phyloP scores from a whole-genome alignment of 2,797 vertebrate species.

The Neoniphon sammara region DNA sequence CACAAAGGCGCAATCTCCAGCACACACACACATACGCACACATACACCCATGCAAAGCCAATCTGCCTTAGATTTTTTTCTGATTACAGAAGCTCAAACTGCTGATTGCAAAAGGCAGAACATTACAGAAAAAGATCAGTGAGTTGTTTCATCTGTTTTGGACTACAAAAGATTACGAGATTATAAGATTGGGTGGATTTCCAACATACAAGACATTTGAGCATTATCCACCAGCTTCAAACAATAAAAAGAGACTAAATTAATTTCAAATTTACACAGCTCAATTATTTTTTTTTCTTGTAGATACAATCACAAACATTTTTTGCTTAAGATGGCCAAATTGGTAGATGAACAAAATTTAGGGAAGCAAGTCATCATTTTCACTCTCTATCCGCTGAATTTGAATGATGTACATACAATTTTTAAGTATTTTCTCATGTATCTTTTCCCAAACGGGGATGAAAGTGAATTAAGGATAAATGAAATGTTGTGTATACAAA shows the following conservation, averaged over 20 bases:
- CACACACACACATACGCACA: constrained; percentile 40
- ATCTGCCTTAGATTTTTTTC: constrained; percentile 52
- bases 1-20: constrained; percentile 1
- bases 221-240: constrained; percentile 68
- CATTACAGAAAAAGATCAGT: constrained; percentile 68
- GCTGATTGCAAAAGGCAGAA: constrained; percentile 62
- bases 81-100: constrained; percentile 61
- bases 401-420: constrained; percentile 13
- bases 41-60: constrained; percentile 50
- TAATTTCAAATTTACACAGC: constrained; percentile 45
- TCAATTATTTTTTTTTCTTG: constrained; percentile 47
- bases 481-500: background rate
- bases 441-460: background rate
- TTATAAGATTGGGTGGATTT: constrained; percentile 72
- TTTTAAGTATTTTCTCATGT: constrained; percentile 19
- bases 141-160: constrained; percentile 66
- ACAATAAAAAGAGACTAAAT: constrained; percentile 36
- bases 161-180: constrained; percentile 63
- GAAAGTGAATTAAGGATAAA: background rate
- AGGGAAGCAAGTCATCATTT: constrained; percentile 1
- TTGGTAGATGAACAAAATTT: constrained; percentile 18
- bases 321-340: constrained; percentile 35
- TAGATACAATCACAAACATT: constrained; percentile 56
- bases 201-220: constrained; percentile 58
- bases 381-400: constrained; percentile 9